Evolutionary conservation across 2,888 invertebrate genomes (phyloP), one percentile per base, ranked within the genome.

Genomic region (Drosophila parthenogenetica): DNA sequence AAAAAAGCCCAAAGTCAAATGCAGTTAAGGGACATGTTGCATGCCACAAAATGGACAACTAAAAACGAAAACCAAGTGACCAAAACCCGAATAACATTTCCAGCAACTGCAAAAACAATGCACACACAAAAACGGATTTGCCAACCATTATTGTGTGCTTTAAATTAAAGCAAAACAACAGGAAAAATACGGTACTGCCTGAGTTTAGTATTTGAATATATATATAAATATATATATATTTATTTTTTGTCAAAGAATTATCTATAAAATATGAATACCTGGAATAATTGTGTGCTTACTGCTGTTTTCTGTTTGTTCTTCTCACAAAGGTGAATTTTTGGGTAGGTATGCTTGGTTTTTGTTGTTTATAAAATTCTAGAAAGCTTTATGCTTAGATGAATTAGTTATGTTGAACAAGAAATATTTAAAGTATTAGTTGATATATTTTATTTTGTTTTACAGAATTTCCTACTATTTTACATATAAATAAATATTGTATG

Each of bases 1-100:
- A n/a, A 16, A 16, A 14, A 64, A 66, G 48, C 53, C 74, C 54
- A 54, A 61, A 77, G 79, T 74, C 77, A 77, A 75, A 70, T 79
- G 77, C 77, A 79, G 75, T 61, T 64, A 67, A 72, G 75, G 59
- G 75, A 50, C 58, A 62, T 61, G 49, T 45, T 54, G 29, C 67
- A 58, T 55, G 68, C 79, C 76, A 46, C 79, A 75, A 60, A 65
- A 54, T 65, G 59, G 32, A 64, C 49, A 63, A 43, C 67, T 48
- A 57, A 68, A 48, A 66, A 54, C 49, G 32, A 42, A 42, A 57
- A 46, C 61, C 64, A 60, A 77, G 62, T 61, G 61, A 70, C 67
- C 75, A 29, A 64, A 64, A 76, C 62, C 51, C 29, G 29, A 40
- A 51, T 49, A 61, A 59, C 57, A 64, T 42, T 58, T 55, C 19